phyloP scores from a whole-genome alignment of 2,888 invertebrate genomes.

The Taenaris catops region DNA sequence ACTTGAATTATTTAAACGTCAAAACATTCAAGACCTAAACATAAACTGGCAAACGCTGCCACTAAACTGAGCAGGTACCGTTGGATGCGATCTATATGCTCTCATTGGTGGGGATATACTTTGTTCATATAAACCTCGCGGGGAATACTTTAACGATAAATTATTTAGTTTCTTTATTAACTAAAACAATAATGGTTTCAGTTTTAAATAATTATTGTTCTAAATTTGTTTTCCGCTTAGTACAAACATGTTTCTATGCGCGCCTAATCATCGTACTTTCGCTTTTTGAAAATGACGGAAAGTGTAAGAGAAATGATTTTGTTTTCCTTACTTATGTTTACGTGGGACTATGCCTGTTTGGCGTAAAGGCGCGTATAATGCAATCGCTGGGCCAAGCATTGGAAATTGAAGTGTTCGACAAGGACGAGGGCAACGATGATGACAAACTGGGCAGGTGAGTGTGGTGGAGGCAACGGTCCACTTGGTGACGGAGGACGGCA shows the following conservation, averaged over 20 bases:
- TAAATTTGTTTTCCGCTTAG: slow-evolving; percentile 1
- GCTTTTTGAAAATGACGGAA: slow-evolving; percentile 10
- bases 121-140: too few relatives aligned
- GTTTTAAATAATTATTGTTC: slow-evolving; percentile 4
- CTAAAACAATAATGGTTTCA: too few relatives aligned
- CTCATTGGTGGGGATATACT: too few relatives aligned
- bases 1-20: too few relatives aligned
- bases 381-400: slow-evolving; percentile 86
- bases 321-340: slow-evolving; percentile 73
- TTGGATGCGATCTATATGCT: too few relatives aligned
- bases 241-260: background rate
- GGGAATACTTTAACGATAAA: too few relatives aligned
- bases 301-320: slow-evolving; percentile 55
- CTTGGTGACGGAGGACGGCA: slow-evolving; percentile 1
- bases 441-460: slow-evolving; percentile 93
- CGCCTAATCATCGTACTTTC: background rate
- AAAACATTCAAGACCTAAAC: too few relatives aligned
- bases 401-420: slow-evolving; percentile 90
- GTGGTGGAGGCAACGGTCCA: slow-evolving; percentile 25
- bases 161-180: too few relatives aligned
- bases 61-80: too few relatives aligned
- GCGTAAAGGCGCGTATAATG: slow-evolving; percentile 76
- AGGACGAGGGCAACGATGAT: slow-evolving; percentile 91
- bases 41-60: too few relatives aligned
- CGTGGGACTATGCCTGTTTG: slow-evolving; percentile 60